These are phyloP conservation scores for Ageneiosus marmoratus DNA, from an alignment of 2,113 vertebrate genomes.

Conservation along the genomic window DNA sequence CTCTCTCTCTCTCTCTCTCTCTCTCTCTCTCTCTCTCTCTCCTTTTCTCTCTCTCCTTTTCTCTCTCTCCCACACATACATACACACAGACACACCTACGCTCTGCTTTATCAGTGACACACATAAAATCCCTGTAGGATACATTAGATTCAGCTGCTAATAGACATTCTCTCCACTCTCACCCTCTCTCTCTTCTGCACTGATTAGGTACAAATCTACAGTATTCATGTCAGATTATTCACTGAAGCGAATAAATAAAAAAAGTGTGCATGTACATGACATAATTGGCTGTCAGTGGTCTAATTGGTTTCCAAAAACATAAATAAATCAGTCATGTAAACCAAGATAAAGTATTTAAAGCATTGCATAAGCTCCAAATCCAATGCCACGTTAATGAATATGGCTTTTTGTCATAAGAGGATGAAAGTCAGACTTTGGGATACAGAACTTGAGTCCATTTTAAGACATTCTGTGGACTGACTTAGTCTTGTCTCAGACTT, in stretches of 20 bases:
- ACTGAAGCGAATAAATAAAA: background rate
- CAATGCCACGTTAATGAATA: background rate
- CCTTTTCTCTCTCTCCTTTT: background rate
- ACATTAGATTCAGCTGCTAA: background rate
- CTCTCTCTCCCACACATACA: background rate
- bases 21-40: background rate
- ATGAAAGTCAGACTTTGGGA: background rate
- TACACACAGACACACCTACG: background rate
- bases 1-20: background rate
- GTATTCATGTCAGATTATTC: background rate
- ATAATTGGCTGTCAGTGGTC: background rate
- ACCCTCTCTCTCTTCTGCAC: background rate
- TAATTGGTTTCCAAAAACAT: background rate
- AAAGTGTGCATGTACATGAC: background rate
- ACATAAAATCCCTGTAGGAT: conserved; percentile 8
- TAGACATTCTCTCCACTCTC: background rate
- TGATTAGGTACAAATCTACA: background rate
- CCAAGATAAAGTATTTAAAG: background rate
- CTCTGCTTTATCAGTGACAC: conserved; percentile 9
- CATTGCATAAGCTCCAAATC: background rate
- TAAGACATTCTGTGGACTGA: background rate
- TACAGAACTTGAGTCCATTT: background rate
- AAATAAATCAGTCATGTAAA: background rate
- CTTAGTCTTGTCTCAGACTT: background rate
- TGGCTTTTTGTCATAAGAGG: background rate